phyloP scores from a whole-genome alignment of 1,140 invertebrate species.

The Samia ricini region DNA sequence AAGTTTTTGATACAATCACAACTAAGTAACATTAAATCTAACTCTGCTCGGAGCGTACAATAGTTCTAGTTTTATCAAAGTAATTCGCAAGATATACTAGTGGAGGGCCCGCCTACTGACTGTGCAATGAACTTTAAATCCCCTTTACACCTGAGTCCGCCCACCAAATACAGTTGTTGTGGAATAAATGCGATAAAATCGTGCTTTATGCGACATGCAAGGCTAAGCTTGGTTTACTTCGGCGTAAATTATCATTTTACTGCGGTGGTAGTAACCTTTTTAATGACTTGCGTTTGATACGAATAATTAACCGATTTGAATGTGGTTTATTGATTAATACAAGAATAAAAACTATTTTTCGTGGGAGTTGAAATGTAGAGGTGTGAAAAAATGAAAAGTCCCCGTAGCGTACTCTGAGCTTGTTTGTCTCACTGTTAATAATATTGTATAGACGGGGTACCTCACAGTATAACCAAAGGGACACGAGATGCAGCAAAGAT shows the following conservation, averaged over 20 bases:
- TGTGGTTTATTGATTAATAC: too few species aligned
- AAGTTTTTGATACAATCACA: background rate
- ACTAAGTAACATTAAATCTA: conserved; percentile 20
- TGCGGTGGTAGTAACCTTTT: conserved; percentile 11
- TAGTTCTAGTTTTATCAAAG: conserved; percentile 49
- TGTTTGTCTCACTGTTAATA: too few species aligned
- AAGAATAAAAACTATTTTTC: too few species aligned
- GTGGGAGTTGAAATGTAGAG: too few species aligned
- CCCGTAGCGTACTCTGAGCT: too few species aligned
- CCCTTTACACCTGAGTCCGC: conserved; percentile 61
- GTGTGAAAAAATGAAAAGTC: too few species aligned
- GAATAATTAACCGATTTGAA: too few species aligned
- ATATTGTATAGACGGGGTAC: too few species aligned
- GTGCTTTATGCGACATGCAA: conserved; percentile 55
- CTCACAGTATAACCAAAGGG: too few species aligned
- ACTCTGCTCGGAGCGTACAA: conserved; percentile 28
- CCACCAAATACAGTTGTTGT: conserved; percentile 64
- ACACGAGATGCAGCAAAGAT: too few species aligned
- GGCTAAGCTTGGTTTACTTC: conserved; percentile 29
- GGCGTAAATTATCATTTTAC: conserved; percentile 32
- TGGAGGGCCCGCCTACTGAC: conserved; percentile 48
- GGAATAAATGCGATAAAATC: conserved; percentile 58
- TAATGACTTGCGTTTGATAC: background rate
- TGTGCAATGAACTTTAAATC: conserved; percentile 70
- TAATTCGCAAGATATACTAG: conserved; percentile 55